Evolutionary conservation across 2,888 invertebrate genomes (phyloP), one percentile per base, ranked within the genome.

Genomic region (Nemotelus nigrinus): DNA sequence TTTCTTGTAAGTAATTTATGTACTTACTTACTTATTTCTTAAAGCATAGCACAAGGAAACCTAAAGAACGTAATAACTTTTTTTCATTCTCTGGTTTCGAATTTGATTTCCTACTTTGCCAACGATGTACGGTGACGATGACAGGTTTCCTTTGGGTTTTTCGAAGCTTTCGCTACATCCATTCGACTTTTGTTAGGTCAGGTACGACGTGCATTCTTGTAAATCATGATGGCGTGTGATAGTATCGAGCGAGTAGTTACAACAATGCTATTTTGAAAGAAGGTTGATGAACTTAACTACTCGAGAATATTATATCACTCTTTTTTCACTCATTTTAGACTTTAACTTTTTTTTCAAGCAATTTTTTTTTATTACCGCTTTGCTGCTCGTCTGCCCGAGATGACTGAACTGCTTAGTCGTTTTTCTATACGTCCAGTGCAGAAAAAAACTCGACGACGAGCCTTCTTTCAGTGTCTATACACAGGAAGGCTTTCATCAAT

Each of bases 401-500:
- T 63, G 4, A 4, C 41, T 41, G 25, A 25, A 25, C 25, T 25
- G 25, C 25, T 25, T 25, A 25, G 25, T 25, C 25, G 25, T 25
- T 25, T 25, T 25, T 25, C 25, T 25, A 25, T 25, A 25, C 25
- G 25, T 25, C 25, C 25, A 25, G 25, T n/a, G n/a, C n/a, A n/a
- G n/a, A n/a, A n/a, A n/a, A n/a, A n/a, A n/a, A n/a, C n/a, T 25
- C 1, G 25, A 25, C 25, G 25, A 25, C 25, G 25, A 1, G 7
- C 57, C 57, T 10, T 57, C 57, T 57, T 57, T 25, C 25, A 25
- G 25, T 25, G 25, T 25, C 25, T 25, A 50, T 55, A 44, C 10
- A 57, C 63, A 48, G 25, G 45, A 58, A 63, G 74, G 74, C 74
- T 74, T 74, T 74, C 74, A 74, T 60, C 72, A 74, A 74, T 74